Evolutionary conservation across 1,140 invertebrate species (phyloP).

Genomic region (Potamilus streckersoni): DNA sequence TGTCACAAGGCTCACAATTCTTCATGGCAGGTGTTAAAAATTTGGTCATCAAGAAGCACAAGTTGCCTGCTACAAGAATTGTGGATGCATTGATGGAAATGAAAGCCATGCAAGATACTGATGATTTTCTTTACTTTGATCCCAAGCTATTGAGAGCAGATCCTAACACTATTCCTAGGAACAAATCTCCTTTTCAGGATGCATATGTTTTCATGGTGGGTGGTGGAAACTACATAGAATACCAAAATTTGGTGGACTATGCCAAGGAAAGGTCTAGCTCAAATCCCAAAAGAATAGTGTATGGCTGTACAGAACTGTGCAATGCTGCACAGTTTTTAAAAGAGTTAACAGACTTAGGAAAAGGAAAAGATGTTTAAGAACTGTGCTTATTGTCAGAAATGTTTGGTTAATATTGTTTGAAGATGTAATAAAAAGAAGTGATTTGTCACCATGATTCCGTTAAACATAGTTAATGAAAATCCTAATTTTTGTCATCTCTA

Average conservation of each 20-base stretch:
- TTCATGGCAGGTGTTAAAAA: conserved; percentile 99
- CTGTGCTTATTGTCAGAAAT: background rate
- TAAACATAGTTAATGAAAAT: too few relatives aligned
- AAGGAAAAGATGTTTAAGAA: conserved; percentile 49
- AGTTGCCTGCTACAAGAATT: conserved; percentile 91
- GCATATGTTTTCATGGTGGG: conserved; percentile 96
- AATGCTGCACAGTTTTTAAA: conserved; percentile 94
- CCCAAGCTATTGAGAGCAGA: conserved; percentile 89
- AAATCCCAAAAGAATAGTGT: conserved; percentile 85
- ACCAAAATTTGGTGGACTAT: conserved; percentile 97
- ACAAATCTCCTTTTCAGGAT: conserved; percentile 68
- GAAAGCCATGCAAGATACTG: conserved; percentile 81
- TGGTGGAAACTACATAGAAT: conserved; percentile 99
- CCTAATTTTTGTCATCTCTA: too few relatives aligned
- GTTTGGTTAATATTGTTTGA: too few relatives aligned
- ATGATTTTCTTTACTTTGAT: conserved; percentile 92
- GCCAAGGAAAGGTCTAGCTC: conserved; percentile 79
- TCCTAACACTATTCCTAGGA: conserved; percentile 59
- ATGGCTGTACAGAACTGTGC: conserved; percentile 92
- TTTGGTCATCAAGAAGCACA: conserved; percentile 97
- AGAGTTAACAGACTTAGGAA: conserved; percentile 75
- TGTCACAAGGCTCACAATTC: conserved; percentile 96
- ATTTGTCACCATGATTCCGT: too few relatives aligned
- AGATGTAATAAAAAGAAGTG: too few relatives aligned
- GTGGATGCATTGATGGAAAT: conserved; percentile 91